Evolutionary conservation across 2,888 invertebrate genomes (phyloP), one percentile per base, ranked within the genome.

Genomic region (Steinernema scapterisci): DNA sequence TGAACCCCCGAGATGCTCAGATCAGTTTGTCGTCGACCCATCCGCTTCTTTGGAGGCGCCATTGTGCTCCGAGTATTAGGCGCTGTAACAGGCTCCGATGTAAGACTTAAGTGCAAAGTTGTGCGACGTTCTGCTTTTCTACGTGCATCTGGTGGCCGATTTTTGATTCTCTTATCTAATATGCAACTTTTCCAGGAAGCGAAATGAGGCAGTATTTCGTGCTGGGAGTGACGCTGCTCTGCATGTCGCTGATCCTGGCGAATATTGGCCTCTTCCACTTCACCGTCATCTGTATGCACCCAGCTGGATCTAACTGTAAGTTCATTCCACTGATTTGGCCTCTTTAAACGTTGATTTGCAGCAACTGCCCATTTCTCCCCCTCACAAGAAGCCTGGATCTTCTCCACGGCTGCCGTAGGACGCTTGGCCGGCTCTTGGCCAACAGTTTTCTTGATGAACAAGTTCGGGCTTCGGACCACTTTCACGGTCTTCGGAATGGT

Each of bases 231-330:
- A n/a, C 38, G 38, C 38, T 38, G 9, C 9, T 63, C 25, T 63
- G 63, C 38, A 27, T 63, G 25, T 23, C 63, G 6, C 16, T 63
- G 6, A 27, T 63, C 1, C 31, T 31, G n/a, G 63, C 27, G 11
- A 63, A 63, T 27, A 27, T 27, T 3, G 16, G 23, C 25, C 63
- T 63, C 31, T 63, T 63, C 16, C 63, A 63, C 19, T 63, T 63
- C 38, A 63, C 63, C 25, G 31, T 63, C 1, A 63, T 63, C 25
- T 63, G 63, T 27, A 63, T 63, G 63, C 16, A 25, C 6, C 72
- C 63, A n/a, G n/a, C n/a, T n/a, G 7, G 6, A 5, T 6, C 9
- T 19, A 63, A 27, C 27, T 2, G 63, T 63, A 63, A 19, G 63
- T 63, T 25, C 6, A 13, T 6, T 38, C n/a, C n/a, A n/a, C n/a